phyloP scores from a whole-genome alignment of 64 coral and sea anemone species.

The Stichodactyla helianthus region DNA sequence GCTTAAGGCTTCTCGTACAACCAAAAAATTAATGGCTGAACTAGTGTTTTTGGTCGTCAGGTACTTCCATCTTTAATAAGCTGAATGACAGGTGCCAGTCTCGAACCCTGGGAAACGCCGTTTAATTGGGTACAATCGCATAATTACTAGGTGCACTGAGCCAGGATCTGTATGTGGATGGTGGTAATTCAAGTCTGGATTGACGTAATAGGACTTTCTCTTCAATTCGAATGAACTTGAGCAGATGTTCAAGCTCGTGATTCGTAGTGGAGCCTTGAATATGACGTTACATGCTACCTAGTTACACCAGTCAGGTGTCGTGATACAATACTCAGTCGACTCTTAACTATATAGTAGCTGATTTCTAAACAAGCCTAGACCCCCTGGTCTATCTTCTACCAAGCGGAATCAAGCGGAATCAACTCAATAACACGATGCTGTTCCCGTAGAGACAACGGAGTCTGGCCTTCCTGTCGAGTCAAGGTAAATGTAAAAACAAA shows the following conservation, averaged over 20 bases:
- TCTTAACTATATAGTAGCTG: background rate
- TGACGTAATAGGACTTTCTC: slow-evolving; percentile 3
- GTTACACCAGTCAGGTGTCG: background rate
- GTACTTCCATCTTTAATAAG: background rate
- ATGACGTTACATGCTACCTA: background rate
- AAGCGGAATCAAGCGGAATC: background rate
- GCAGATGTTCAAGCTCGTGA: slow-evolving; percentile 8
- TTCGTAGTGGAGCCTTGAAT: background rate
- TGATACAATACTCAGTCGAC: background rate
- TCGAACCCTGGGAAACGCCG: slow-evolving; percentile 1
- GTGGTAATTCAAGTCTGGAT: background rate
- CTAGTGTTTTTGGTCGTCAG: background rate
- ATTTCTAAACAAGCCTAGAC: background rate
- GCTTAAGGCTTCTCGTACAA: background rate
- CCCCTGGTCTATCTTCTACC: background rate
- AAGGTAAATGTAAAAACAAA: slow-evolving; percentile 10
- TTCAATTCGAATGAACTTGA: background rate
- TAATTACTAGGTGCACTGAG: background rate
- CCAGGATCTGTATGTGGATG: background rate
- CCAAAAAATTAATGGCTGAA: background rate
- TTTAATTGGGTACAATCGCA: background rate
- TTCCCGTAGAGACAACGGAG: background rate
- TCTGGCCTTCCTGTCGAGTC: background rate
- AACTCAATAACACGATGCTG: background rate
- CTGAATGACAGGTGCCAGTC: slow-evolving; percentile 11